Evolutionary conservation across 2,797 vertebrate genomes (phyloP).

Genomic region (Falco naumanni): DNA sequence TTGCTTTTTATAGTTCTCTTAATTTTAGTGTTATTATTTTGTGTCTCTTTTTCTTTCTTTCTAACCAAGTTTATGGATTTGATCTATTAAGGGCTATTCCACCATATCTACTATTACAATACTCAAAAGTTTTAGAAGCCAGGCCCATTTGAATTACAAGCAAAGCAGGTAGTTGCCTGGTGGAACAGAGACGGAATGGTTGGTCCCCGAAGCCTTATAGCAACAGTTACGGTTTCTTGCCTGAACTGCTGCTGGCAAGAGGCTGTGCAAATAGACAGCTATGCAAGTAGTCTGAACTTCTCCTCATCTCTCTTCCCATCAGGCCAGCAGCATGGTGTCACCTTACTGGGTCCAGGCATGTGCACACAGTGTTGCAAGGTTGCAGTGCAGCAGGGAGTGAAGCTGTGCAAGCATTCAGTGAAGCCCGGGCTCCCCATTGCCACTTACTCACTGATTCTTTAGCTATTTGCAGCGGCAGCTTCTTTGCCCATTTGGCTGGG

Average conservation of each 20-base stretch:
- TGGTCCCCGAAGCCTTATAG: neutral
- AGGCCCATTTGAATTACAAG: neutral
- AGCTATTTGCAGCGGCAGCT: neutral
- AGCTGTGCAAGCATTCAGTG: neutral
- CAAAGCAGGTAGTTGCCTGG: neutral
- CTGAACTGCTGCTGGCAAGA: neutral
- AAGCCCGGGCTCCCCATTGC: neutral
- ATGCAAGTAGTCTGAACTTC: neutral
- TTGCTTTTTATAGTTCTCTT: neutral
- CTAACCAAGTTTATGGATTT: neutral
- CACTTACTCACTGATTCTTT: neutral
- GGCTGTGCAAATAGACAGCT: neutral
- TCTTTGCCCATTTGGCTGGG: neutral
- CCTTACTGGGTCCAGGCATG: rapidly evolving
- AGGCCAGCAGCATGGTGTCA: neutral
- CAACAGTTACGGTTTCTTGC: neutral
- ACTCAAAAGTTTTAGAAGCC: neutral
- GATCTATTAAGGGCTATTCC: neutral
- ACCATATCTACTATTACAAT: neutral
- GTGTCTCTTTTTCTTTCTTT: neutral
- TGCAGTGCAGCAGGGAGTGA: neutral
- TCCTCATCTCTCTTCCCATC: neutral
- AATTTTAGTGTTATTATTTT: neutral
- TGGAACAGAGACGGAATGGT: neutral
- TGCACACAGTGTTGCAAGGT: rapidly evolving